phyloP scores from a whole-genome alignment of 1,140 invertebrate genomes.

The Mya arenaria region DNA sequence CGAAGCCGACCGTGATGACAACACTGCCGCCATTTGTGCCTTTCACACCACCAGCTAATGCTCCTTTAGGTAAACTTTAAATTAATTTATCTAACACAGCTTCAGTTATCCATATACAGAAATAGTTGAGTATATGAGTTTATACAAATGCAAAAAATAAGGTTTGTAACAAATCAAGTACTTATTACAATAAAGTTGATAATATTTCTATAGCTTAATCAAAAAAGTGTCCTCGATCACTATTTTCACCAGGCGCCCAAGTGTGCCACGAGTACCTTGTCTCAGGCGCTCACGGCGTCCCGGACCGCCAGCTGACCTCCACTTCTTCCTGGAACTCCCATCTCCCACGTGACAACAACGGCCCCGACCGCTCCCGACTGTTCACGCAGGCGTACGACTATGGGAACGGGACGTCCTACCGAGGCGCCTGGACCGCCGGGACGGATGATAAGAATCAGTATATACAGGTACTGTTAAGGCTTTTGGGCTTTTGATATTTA shows the following conservation, averaged over 20 bases:
- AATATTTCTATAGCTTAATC: too few species aligned
- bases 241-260: conserved; percentile 50
- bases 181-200: too few species aligned
- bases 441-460: conserved; percentile 63
- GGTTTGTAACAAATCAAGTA: too few species aligned
- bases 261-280: conserved; percentile 65
- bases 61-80: conserved; percentile 27
- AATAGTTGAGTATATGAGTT: too few species aligned
- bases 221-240: too few species aligned
- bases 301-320: conserved; percentile 57
- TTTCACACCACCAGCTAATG: conserved; percentile 14
- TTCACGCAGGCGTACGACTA: conserved; percentile 56
- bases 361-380: conserved; percentile 57
- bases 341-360: conserved; percentile 53
- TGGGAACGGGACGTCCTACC: conserved; percentile 58
- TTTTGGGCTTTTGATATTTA: too few species aligned
- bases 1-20: not conserved
- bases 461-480: too few species aligned
- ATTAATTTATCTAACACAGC: too few species aligned
- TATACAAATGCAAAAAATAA: too few species aligned
- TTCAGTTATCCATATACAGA: too few species aligned
- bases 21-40: conserved; percentile 27
- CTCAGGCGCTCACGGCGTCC: conserved; percentile 59
- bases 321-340: conserved; percentile 56
- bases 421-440: conserved; percentile 64